Percentiles rank a stretch among this genome's conserved stretches.
Evolutionary conservation across 2,113 vertebrate genomes (phyloP).

Genomic region (Meles meles): DNA sequence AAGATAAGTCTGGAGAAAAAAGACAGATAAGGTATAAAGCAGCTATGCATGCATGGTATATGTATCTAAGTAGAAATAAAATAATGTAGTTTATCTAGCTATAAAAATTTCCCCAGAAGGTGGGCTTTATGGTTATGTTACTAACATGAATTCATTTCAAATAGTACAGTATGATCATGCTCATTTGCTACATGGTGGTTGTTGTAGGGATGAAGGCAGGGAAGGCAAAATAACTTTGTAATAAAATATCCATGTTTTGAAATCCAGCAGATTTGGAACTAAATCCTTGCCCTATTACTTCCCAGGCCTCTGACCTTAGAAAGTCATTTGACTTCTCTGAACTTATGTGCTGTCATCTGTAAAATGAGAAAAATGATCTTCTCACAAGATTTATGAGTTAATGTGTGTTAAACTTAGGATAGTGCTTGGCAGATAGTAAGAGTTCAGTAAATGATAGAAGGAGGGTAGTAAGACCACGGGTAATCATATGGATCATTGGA

Average conservation of each 20-base stretch:
- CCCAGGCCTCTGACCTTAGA: not conserved
- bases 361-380: slow-evolving; percentile 23
- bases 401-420: not conserved
- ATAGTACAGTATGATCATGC: not conserved
- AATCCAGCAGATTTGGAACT: not conserved
- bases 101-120: not conserved
- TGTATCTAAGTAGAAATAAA: not conserved
- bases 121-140: not conserved
- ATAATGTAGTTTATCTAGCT: not conserved
- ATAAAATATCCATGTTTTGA: not conserved
- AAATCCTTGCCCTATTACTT: not conserved
- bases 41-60: not conserved
- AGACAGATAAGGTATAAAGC: not conserved
- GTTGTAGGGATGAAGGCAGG: not conserved
- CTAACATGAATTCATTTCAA: not conserved
- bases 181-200: not conserved
- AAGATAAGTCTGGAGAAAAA: not conserved
- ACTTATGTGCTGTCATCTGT: not conserved
- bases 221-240: not conserved
- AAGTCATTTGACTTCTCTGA: not conserved
- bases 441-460: not conserved
- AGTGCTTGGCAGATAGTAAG: not conserved
- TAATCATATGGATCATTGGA: not conserved
- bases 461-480: not conserved
- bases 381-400: not conserved